Base-by-base conservation (phyloP, 2,888 invertebrate genomes). In the Brenthis daphne region DNA sequence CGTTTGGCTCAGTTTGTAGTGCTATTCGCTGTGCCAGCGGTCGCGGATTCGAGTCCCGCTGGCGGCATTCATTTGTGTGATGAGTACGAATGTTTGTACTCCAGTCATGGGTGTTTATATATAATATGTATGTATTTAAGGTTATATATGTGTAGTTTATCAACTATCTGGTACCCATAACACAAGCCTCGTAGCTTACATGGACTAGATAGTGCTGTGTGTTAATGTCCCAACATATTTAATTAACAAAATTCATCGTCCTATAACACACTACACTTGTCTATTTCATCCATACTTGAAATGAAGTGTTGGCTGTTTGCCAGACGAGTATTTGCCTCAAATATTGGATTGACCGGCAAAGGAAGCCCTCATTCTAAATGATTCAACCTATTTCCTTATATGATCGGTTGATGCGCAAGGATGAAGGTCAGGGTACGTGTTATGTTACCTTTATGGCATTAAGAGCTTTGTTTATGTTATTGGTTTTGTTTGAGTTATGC, bases 341-440 rank as follows among this genome's bases (percentile, higher is more conserved):
- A 71, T 68, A 71, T 69, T 69, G 63, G 64, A 71, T 60, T 69
- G 71, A 69, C 71, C 68, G 71, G 54, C 48, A 47, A 68, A 66
- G 68, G 64, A 69, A 69, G 57, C 51, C 67, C 58, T 65, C 63
- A 53, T 53, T 63, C 14, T 24, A 53, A 53, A 53, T 53, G 60
- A 60, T 60, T 29, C 60, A 20, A 29, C 29, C 48, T 60, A 60
- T 60, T 60, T 60, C 60, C 60, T 60, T 60, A 50, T 60, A 43
- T 43, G 33, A 58, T 64, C 47, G 53, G 47, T 48, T 64, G 57
- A 64, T 67, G 55, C 24, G 24, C 48, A 50, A 50, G 33, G 33
- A 29, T 29, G 29, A 33, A 60, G 58, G n/a, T 33, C 5, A 50
- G 33, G 50, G 16, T 33, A 60, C 50, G 50, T 60, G 50, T 60